phyloP scores from a whole-genome alignment of 2,113 vertebrate species.

The Chinchilla lanigera region DNA sequence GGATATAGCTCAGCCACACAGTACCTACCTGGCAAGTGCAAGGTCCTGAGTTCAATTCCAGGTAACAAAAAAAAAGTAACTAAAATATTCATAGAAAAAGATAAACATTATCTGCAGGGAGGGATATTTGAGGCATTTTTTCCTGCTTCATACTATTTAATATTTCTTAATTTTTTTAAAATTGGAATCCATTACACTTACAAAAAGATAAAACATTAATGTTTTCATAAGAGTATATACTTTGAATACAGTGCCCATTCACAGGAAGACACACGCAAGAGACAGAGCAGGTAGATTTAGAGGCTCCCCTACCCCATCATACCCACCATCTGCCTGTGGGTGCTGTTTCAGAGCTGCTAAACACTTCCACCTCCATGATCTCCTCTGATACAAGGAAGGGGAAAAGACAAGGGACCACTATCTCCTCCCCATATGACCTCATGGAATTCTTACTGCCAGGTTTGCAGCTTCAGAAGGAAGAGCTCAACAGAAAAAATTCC shows the following conservation, averaged over 20 bases:
- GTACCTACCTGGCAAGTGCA: too few relatives aligned
- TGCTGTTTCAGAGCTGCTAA: not conserved
- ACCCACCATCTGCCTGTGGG: accelerated
- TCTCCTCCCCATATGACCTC: not conserved
- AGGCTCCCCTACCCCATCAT: not conserved
- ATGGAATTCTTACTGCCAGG: constrained; percentile 50
- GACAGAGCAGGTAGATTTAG: not conserved
- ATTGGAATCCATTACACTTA: not conserved
- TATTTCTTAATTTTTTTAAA: constrained; percentile 28
- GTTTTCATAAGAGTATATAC: not conserved
- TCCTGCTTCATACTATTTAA: not conserved
- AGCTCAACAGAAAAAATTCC: not conserved
- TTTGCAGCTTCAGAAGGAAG: not conserved
- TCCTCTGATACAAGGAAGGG: too few relatives aligned
- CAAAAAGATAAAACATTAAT: not conserved
- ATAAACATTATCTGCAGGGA: not conserved
- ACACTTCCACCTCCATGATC: accelerated
- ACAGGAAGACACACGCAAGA: too few relatives aligned
- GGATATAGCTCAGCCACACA: too few relatives aligned
- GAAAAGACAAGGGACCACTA: too few relatives aligned
- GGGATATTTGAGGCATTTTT: not conserved
- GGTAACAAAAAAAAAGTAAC: too few relatives aligned
- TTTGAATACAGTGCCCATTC: not conserved
- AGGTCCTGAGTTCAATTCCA: too few relatives aligned
- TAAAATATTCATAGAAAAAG: not conserved